phyloP scores from a whole-genome alignment of 2,888 invertebrate genomes.

The Sarcophaga carnaria region DNA sequence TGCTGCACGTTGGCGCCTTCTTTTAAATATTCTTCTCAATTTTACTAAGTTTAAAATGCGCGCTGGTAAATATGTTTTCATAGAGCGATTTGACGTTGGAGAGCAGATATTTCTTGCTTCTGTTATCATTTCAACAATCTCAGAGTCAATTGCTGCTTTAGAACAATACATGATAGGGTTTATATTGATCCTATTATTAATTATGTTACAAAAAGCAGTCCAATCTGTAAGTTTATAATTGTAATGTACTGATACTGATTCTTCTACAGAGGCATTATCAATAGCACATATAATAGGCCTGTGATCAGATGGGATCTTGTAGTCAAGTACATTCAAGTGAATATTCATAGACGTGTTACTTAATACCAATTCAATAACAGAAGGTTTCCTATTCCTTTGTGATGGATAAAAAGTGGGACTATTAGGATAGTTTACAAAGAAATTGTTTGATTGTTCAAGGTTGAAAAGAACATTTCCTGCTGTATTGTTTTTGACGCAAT shows the following conservation, averaged over 20 bases:
- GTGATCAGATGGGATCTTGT: too few relatives aligned
- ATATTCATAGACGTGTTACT: too few relatives aligned
- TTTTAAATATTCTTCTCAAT: not conserved
- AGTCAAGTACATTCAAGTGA: too few relatives aligned
- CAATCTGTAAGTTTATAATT: too few relatives aligned
- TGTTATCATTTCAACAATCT: slow-evolving; percentile 8
- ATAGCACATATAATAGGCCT: too few relatives aligned
- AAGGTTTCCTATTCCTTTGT: not conserved
- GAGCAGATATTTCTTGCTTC: not conserved
- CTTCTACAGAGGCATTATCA: too few relatives aligned
- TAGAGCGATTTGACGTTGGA: not conserved
- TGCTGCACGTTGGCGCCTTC: not conserved
- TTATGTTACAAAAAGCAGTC: too few relatives aligned
- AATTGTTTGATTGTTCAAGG: slow-evolving; percentile 9
- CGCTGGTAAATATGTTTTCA: not conserved
- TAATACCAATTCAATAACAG: not conserved
- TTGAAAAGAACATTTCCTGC: not conserved
- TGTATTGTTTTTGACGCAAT: not conserved
- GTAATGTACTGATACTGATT: too few relatives aligned
- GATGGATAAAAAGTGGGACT: not conserved
- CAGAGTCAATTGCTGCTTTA: not conserved
- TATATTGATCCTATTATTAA: too few relatives aligned
- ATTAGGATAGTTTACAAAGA: not conserved
- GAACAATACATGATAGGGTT: too few relatives aligned
- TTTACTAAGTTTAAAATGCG: not conserved